phyloP scores from a whole-genome alignment of 2,113 vertebrate species.

The Sciurus niger region DNA sequence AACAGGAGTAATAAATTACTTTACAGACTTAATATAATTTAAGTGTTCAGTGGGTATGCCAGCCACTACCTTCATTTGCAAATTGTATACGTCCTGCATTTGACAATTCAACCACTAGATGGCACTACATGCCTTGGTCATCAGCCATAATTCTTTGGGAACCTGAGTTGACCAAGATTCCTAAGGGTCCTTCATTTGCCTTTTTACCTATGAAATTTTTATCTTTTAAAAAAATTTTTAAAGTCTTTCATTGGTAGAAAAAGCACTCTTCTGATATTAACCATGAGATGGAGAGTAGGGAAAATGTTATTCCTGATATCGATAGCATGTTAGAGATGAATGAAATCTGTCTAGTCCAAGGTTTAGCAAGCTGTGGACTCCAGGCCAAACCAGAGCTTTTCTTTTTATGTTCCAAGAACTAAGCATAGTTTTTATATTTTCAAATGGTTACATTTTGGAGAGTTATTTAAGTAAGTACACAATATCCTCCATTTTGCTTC shows the following conservation, averaged over 20 bases:
- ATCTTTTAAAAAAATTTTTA: neutral
- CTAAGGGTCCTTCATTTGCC: neutral
- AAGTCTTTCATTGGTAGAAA: neutral
- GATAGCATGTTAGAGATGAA: neutral
- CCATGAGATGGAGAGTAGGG: neutral
- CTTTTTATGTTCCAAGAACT: constrained; percentile 44
- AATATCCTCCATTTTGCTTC: constrained; percentile 27
- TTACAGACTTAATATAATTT: neutral
- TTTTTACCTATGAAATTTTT: constrained; percentile 25
- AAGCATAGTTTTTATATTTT: constrained; percentile 56
- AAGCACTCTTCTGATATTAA: constrained; percentile 41
- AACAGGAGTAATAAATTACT: neutral
- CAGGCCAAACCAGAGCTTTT: neutral
- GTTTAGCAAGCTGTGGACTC: neutral
- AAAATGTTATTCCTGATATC: constrained; percentile 17
- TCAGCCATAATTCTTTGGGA: neutral
- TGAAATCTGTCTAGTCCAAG: neutral
- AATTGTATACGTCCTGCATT: neutral
- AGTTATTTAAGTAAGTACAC: neutral
- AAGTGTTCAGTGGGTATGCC: neutral
- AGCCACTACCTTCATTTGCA: neutral
- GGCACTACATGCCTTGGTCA: constrained; percentile 40
- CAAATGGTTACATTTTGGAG: neutral
- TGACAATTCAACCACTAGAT: constrained; percentile 59
- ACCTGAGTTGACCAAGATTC: neutral